Evolutionary conservation across 2,888 invertebrate species (phyloP).

Genomic region (Hyppa rectilinea): DNA sequence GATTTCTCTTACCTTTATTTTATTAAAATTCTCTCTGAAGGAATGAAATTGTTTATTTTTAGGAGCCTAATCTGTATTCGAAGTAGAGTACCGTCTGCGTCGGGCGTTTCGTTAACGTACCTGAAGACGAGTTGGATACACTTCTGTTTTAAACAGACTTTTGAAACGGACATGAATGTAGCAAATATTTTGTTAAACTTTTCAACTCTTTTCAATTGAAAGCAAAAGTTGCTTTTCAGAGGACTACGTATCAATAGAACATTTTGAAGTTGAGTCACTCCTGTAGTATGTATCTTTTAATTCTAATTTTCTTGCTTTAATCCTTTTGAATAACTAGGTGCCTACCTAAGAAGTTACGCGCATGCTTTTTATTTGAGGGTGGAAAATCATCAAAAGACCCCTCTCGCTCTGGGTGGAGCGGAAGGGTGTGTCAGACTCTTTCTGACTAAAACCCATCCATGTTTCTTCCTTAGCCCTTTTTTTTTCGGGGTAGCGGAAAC

Average conservation of each 20-base stretch:
- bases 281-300: neutral
- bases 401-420: too few relatives aligned
- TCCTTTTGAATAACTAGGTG: neutral
- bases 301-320: neutral
- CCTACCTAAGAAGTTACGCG: too few relatives aligned
- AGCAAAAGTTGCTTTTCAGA: neutral
- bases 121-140: slow-evolving; percentile 32
- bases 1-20: slow-evolving; percentile 72
- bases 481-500: too few relatives aligned
- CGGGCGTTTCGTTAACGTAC: slow-evolving; percentile 61
- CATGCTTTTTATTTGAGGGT: too few relatives aligned
- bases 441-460: too few relatives aligned
- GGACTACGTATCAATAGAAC: neutral
- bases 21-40: slow-evolving; percentile 71
- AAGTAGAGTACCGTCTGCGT: slow-evolving; percentile 56
- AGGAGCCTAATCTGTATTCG: slow-evolving; percentile 64
- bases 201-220: slow-evolving; percentile 18
- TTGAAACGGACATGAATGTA: slow-evolving; percentile 19
- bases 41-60: slow-evolving; percentile 65
- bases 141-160: slow-evolving; percentile 41
- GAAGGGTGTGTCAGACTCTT: too few relatives aligned
- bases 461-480: too few relatives aligned
- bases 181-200: slow-evolving; percentile 23
- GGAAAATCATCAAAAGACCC: too few relatives aligned
- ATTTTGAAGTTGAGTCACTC: slow-evolving; percentile 7